These are phyloP conservation scores for Brachionus asplanchnoidis DNA, from an alignment of 1,140 invertebrate genomes.

Conservation along the genomic window DNA sequence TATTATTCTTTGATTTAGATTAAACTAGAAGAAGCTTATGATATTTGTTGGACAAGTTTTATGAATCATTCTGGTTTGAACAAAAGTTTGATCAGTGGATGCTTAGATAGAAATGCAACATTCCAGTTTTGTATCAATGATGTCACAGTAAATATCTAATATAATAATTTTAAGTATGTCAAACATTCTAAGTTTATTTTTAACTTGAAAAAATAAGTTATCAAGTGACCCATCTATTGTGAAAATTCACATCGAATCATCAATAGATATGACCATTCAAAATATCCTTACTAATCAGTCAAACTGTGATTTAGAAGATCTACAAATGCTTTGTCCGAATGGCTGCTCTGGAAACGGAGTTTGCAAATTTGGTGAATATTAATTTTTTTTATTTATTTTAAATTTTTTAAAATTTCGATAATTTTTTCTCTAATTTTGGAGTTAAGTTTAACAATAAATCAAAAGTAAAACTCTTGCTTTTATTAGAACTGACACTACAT, in stretches of 20 bases:
- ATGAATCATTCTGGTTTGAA: too few species aligned
- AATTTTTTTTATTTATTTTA: background rate
- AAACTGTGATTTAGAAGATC: background rate
- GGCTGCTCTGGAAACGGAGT: background rate
- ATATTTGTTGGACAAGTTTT: background rate
- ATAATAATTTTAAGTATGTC: background rate
- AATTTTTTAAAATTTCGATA: background rate
- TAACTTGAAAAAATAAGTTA: background rate
- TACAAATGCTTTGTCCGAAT: background rate
- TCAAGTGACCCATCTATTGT: background rate
- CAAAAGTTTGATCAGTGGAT: background rate
- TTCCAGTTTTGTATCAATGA: background rate
- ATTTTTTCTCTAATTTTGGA: background rate
- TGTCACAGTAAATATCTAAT: background rate
- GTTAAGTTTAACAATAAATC: background rate
- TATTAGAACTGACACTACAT: too few species aligned
- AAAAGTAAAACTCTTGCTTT: too few species aligned
- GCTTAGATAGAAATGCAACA: background rate
- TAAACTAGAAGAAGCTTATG: background rate
- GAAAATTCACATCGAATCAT: conserved; percentile 15
- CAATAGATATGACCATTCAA: conserved; percentile 3
- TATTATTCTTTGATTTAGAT: background rate
- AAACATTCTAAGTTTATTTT: background rate
- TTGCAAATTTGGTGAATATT: background rate
- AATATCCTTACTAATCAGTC: background rate